These are phyloP conservation scores for Caenorhabditis sp. DNA, from an alignment of 2,888 invertebrate genomes.

Conservation along the genomic window DNA sequence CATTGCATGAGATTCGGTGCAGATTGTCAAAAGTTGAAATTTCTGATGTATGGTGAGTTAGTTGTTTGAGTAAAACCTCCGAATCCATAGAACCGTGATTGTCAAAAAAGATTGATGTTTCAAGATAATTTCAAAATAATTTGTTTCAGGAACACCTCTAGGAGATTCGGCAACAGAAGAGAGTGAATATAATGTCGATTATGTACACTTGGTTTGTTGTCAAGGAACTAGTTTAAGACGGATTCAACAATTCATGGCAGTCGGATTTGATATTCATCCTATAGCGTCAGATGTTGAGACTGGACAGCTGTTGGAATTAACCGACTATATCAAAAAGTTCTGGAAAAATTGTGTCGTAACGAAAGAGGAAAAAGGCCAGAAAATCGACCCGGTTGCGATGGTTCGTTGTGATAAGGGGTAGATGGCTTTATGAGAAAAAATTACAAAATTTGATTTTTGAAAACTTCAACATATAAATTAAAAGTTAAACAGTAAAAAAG, in stretches of 20 bases:
- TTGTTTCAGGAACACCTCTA: constrained; percentile 10
- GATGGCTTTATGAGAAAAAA: no score
- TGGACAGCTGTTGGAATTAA: constrained; percentile 6
- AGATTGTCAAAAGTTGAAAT: constrained; percentile 31
- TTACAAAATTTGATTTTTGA: no score
- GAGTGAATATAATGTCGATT: constrained; percentile 8
- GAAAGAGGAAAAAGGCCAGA: neutral
- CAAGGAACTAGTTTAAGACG: constrained; percentile 2
- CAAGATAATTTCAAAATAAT: neutral
- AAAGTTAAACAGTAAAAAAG: no score
- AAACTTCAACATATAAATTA: no score
- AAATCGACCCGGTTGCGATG: neutral
- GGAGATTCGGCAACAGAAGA: constrained; percentile 7
- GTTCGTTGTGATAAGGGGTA: no score
- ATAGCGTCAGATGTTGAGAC: constrained; percentile 12
- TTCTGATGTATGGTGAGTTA: constrained; percentile 15
- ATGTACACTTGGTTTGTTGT: constrained; percentile 14
- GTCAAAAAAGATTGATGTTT: neutral
- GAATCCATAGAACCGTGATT: neutral
- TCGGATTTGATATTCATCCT: constrained; percentile 28
- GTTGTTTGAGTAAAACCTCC: neutral
- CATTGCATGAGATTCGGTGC: constrained; percentile 35
- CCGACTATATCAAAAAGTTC: constrained; percentile 9
- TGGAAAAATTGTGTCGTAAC: neutral
- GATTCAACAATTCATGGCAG: constrained; percentile 5